Percentiles rank a stretch among this genome's conserved stretches.
Evolutionary conservation across 2,888 invertebrate species (phyloP).

Genomic region (Tiphia femorata): DNA sequence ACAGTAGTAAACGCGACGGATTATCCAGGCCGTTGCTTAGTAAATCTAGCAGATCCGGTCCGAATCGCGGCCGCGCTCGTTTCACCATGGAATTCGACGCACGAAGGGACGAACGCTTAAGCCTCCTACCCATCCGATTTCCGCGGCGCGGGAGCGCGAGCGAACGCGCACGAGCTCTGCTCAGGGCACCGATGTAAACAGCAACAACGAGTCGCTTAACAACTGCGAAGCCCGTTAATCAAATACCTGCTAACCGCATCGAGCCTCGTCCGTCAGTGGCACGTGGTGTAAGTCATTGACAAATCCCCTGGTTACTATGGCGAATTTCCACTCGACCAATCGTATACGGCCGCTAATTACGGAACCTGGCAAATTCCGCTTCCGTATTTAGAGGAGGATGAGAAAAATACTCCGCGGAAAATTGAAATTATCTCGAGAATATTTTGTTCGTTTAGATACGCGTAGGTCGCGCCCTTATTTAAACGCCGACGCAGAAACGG

Average conservation of each 20-base stretch:
- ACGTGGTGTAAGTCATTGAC: conserved; percentile 2
- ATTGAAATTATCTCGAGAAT: too few relatives aligned
- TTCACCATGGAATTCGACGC: conserved; percentile 35
- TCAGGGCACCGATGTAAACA: too few relatives aligned
- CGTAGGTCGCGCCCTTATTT: too few relatives aligned
- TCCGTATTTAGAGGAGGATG: too few relatives aligned
- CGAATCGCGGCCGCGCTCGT: conserved; percentile 47
- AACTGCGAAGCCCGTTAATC: conserved; percentile 32
- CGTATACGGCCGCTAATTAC: too few relatives aligned
- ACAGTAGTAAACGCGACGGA: conserved; percentile 43
- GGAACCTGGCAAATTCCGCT: too few relatives aligned
- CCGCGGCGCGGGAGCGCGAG: conserved; percentile 22
- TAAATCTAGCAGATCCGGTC: conserved; percentile 50
- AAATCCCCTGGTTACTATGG: not conserved
- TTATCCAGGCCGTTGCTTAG: conserved; percentile 54
- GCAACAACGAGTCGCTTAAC: conserved; percentile 32
- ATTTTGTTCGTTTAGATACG: too few relatives aligned
- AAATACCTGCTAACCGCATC: conserved; percentile 34
- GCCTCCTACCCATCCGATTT: conserved; percentile 27
- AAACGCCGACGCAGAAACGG: too few relatives aligned
- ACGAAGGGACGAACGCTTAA: conserved; percentile 41
- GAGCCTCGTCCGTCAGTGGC: conserved; percentile 15
- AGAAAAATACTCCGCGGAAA: too few relatives aligned
- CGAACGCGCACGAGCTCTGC: conserved; percentile 4
- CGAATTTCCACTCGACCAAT: too few relatives aligned